Conservation (phyloP, 2,888 invertebrate genomes). For the Empis livida region DNA sequence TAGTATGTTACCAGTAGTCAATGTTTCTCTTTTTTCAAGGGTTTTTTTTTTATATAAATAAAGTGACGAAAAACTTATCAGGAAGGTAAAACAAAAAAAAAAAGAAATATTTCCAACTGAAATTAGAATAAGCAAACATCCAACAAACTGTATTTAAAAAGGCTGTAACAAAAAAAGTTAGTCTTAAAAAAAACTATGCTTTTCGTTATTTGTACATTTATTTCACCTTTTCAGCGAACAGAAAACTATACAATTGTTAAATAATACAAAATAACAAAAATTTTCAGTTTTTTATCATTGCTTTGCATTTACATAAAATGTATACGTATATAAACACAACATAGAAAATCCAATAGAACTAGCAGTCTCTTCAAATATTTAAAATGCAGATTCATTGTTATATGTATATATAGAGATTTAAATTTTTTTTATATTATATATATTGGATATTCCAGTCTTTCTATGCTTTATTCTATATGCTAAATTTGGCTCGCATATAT, state of each 20-base stretch:
- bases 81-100: not conserved
- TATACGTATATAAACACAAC: not conserved
- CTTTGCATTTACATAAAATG: no score
- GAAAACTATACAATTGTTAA: not conserved
- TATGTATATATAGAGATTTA: not conserved
- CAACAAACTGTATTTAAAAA: not conserved
- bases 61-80: no score
- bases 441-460: not conserved
- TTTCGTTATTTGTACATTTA: not conserved
- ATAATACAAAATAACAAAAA: not conserved
- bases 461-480: not conserved
- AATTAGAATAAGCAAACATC: not conserved
- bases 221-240: not conserved
- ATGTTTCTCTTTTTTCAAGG: no score
- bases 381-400: constrained; percentile 8
- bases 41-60: no score
- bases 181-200: not conserved
- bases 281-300: no score
- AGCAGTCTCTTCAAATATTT: constrained; percentile 4
- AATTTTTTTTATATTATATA: not conserved
- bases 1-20: no score
- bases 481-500: constrained; percentile 6
- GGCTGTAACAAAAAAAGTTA: not conserved
- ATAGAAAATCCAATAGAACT: not conserved
- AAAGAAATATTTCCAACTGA: not conserved